Base-by-base conservation (phyloP, 1,140 invertebrate genomes). In the Schlechtendalia chinensis region DNA sequence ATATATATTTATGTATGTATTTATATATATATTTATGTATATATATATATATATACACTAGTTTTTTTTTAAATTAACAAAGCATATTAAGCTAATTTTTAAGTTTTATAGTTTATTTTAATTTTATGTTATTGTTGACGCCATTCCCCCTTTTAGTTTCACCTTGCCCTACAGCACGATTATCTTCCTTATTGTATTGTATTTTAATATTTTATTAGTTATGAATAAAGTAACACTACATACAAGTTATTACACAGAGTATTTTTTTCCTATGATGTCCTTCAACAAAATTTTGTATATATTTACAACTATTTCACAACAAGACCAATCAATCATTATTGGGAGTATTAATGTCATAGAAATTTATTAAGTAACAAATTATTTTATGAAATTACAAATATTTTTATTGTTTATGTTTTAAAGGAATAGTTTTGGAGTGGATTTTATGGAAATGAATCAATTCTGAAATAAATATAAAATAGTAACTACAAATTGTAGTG, bases 81-180 rank as follows among this genome's bases (percentile, higher is more conserved):
- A 27, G 75, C 39, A 2, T 32, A 45, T 79, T 77, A 79, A 61
- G 75, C 58, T 29, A 29, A 63, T 79, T 79, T 79, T 79, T 79
- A 27, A 63, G 32, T 61, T 77, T 47, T 79, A 79, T 39, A 79
- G 75, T 79, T 79, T 79, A 79, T 79, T 79, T 63, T 63, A 50
- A 77, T 79, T 79, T 79, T 79, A 47, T 79, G 29, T 79, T 79
- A 79, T 79, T 79, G 75, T 79, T 79, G 75, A 79, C 45, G 11
- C 61, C 58, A 50, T 50, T 69, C 22, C 22, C 58, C 58, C 56
- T n/a, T 22, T 32, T 54, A 24, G 32, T 79, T 63, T 45, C 72
- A 63, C 75, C 58, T 61, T 79, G 39, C 75, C 75, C 32, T 79
- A n/a, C 12, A 63, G 75, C 75, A 79, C 75, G 10, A 47, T 63